Conservation (phyloP, 1,140 invertebrate species). For the Aphelenchoides avenae region DNA sequence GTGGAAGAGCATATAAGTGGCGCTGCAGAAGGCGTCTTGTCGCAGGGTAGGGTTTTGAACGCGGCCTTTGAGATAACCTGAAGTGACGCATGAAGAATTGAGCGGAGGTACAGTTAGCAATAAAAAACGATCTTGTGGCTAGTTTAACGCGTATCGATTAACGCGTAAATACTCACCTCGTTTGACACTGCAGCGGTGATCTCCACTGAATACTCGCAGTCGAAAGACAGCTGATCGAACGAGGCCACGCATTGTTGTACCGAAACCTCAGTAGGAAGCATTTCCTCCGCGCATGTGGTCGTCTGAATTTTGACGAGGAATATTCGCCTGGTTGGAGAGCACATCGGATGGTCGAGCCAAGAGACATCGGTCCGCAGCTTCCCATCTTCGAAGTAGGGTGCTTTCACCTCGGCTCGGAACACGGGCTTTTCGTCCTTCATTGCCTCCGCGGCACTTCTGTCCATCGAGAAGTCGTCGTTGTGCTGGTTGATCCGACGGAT, state of each 20-base stretch:
- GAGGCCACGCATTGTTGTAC: conserved; percentile 33
- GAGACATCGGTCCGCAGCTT: conserved; percentile 26
- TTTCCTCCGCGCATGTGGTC: conserved; percentile 17
- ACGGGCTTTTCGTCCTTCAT: no score
- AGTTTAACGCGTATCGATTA: no score
- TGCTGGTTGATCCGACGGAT: conserved; percentile 2
- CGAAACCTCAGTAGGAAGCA: conserved; percentile 29
- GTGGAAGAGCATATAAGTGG: no score
- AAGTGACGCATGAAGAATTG: neutral
- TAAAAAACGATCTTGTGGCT: no score
- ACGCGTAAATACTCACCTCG: conserved; percentile 1
- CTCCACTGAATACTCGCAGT: conserved; percentile 39
- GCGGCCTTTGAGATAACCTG: conserved; percentile 22
- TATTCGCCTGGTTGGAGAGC: conserved; percentile 13
- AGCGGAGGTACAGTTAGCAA: neutral
- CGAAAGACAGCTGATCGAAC: conserved; percentile 28
- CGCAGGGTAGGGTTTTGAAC: conserved; percentile 23
- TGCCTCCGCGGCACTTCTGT: no score
- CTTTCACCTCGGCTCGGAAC: conserved; percentile 36
- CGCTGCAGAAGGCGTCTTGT: conserved; percentile 26
- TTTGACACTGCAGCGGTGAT: conserved; percentile 12
- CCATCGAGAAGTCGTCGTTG: no score
- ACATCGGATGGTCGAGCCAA: conserved; percentile 35
- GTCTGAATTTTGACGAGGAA: conserved; percentile 31
- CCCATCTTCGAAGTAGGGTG: conserved; percentile 27